Evolutionary conservation across 2,797 vertebrate species (phyloP), one percentile per base, ranked within the genome.

Genomic region (Scomberomorus guttatus): DNA sequence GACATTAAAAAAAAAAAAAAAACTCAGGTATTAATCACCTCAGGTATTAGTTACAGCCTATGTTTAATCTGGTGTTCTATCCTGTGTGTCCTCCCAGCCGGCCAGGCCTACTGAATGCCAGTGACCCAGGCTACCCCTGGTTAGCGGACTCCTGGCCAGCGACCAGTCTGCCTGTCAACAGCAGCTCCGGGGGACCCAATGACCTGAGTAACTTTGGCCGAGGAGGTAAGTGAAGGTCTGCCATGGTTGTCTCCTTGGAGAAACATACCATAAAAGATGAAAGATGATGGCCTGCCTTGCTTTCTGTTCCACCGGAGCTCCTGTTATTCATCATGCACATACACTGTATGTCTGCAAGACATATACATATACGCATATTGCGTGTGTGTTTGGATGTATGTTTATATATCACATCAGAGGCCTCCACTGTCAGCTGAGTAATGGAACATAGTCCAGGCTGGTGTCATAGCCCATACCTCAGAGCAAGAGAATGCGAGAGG

Each of bases 101-200:
- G 52, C 98, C 98, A 62, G 98, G 98, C 83, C 93, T 99, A 77
- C 92, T 99, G 80, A 99, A 98, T 80, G 94, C 97, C 71, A 95
- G 96, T 81, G 98, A 99, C 90, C 96, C 98, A 10, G 97, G 93
- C 70, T 99, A 99, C 84, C 98, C 98, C 78, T 99, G 98, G 98
- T 96, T 99, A 90, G 98, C 98, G 5, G 98, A 99, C 92, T 99
- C 98, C 27, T 99, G 98, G 98, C 98, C 98, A 34, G 96, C 98
- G 66, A 97, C 97, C 65, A 98, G 98, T 93, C 95, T 99, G 86
- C 97, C 98, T 0, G 98, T 99, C 78, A 99, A 98, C 93, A 97
- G 97, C 86, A 95, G 94, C 89, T 98, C 95, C 29, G 97, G 96
- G 83, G 98, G 98, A 79, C 96, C 98, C 50, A 99, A 96, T 72